These are phyloP conservation scores for Ochotona princeps DNA, from an alignment of 2,113 vertebrate genomes.

Conservation along the genomic window DNA sequence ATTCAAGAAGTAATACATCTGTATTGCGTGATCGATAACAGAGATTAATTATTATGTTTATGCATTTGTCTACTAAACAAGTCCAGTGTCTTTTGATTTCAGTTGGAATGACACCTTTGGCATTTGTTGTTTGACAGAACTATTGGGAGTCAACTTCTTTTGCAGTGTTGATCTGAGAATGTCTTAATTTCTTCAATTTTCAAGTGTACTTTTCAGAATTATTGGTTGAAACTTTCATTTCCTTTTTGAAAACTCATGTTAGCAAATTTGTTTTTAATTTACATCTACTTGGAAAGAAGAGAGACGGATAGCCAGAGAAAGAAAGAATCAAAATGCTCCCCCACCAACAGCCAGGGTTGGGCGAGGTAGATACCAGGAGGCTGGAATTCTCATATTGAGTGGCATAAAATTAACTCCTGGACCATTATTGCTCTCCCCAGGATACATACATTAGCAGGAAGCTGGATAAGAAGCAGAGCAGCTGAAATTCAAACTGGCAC, in stretches of 20 bases:
- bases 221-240: neutral
- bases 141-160: neutral
- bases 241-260: neutral
- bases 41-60: neutral
- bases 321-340: too few species aligned
- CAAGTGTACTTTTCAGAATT: neutral
- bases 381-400: too few species aligned
- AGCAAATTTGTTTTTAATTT: too few species aligned
- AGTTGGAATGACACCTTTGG: neutral
- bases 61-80: neutral
- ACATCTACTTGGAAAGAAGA: too few species aligned
- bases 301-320: too few species aligned
- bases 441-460: too few species aligned
- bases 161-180: neutral
- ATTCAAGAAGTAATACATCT: neutral
- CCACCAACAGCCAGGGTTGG: too few species aligned
- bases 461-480: too few species aligned
- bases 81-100: neutral
- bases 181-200: neutral
- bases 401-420: too few species aligned
- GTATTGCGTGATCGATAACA: neutral
- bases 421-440: too few species aligned
- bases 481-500: too few species aligned
- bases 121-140: neutral
- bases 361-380: too few species aligned